Evolutionary conservation across 2,797 vertebrate species (phyloP).

Genomic region (Varecia variegata): DNA sequence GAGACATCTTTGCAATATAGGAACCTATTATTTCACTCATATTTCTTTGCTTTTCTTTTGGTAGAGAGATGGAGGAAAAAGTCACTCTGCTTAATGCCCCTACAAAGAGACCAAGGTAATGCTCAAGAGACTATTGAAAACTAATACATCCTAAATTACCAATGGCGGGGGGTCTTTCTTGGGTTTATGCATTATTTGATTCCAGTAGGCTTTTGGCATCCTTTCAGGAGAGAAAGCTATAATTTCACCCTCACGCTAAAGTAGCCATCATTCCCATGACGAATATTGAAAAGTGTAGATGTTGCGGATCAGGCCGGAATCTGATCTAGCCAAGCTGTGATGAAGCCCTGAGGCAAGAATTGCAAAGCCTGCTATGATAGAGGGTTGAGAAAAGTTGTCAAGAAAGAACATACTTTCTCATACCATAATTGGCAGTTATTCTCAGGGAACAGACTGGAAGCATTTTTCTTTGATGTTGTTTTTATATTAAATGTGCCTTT

Average conservation of each 20-base stretch:
- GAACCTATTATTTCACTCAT: constrained; percentile 57
- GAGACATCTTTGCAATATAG: background rate
- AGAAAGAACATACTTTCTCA: constrained; percentile 53
- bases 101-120: constrained; percentile 96
- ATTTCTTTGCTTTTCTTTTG: constrained; percentile 73
- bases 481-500: constrained; percentile 70
- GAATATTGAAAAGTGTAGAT: constrained; percentile 33
- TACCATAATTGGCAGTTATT: constrained; percentile 34
- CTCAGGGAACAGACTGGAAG: constrained; percentile 32
- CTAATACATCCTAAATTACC: background rate
- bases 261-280: constrained; percentile 1
- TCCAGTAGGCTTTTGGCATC: background rate
- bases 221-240: constrained; percentile 27
- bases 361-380: background rate
- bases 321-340: background rate
- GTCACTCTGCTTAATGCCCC: constrained; percentile 94
- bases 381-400: background rate
- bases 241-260: constrained; percentile 36
- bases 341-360: constrained; percentile 29
- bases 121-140: constrained; percentile 31
- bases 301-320: background rate
- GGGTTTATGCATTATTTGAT: background rate
- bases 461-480: constrained; percentile 38
- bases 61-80: constrained; percentile 94
- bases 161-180: background rate